Evolutionary conservation across 2,113 vertebrate species (phyloP), one percentile per base, ranked within the genome.

Genomic region (Salvelinus alpinus): DNA sequence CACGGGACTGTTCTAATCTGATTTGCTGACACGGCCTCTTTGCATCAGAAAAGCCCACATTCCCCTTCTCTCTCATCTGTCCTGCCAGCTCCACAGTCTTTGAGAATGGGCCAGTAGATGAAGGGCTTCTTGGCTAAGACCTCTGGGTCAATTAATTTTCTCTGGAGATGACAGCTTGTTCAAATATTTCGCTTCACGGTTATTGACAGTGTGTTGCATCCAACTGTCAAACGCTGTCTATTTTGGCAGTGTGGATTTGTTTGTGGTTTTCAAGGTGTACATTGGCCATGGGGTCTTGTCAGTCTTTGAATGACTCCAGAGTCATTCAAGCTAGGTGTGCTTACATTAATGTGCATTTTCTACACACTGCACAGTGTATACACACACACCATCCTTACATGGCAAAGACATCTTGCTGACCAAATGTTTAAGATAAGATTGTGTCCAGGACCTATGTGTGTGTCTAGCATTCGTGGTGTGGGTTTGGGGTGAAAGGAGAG

Each of bases 31-130:
- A 64, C 78, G 73, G 69, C 25, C 70, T 79, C 79, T 87, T 80
- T 86, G 80, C 86, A 88, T 90, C 74, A 83, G 81, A 90, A 90
- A 86, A 81, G 81, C 69, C 57, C 64, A 75, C 75, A 48, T 84
- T 81, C 79, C 79, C 73, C 34, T 84, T 81, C 79, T 78, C 72
- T 79, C 70, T 74, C 27, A 13, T 70, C 13, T 47, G 57, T 57
- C 67, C 22, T 60, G 73, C 70, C 74, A 75, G 9, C 14, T 76
- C 84, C 81, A 59, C 84, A 73, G 67, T 82, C 77, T 85, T 87
- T 82, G 68, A 73, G 20, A 74, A 77, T 77, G 76, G 24, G 70
- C 81, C 78, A 85, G 75, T 67, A 80, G 76, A 86, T 82, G 76
- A 69, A 74, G 73, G 75, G 77, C 22, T 80, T 71, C 68, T 81